phyloP scores from a whole-genome alignment of 2,797 vertebrate genomes.

The Paguma larvata region DNA sequence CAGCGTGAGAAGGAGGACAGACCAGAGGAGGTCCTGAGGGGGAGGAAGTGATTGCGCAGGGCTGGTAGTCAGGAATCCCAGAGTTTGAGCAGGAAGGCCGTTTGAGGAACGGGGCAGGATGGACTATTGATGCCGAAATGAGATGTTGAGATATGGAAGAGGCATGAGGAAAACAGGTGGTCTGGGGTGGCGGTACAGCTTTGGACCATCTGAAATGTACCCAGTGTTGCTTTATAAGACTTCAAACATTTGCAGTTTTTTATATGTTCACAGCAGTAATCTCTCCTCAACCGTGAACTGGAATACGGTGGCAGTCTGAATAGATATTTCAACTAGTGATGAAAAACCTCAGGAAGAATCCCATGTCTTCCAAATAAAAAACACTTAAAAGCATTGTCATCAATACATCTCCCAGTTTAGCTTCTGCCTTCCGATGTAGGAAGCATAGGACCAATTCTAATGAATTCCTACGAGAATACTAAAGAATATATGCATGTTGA shows the following conservation, averaged over 20 bases:
- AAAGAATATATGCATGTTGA: conserved; percentile 20
- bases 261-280: neutral
- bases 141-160: neutral
- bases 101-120: no score
- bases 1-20: neutral
- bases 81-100: neutral
- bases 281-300: neutral
- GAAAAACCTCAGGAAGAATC: neutral
- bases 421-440: neutral
- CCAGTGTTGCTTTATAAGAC: neutral
- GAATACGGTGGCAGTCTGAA: neutral
- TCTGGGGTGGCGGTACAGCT: neutral
- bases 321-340: neutral
- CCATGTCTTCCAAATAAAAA: conserved; percentile 50
- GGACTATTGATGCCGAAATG: neutral
- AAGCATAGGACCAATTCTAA: conserved; percentile 33
- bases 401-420: neutral
- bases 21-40: neutral
- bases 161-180: neutral
- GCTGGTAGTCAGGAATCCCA: neutral
- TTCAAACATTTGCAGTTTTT: neutral
- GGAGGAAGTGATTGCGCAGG: neutral
- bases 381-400: neutral
- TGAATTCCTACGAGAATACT: neutral
- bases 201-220: neutral